phyloP scores from a whole-genome alignment of 2,888 invertebrate species.

The Aplocera efformata region DNA sequence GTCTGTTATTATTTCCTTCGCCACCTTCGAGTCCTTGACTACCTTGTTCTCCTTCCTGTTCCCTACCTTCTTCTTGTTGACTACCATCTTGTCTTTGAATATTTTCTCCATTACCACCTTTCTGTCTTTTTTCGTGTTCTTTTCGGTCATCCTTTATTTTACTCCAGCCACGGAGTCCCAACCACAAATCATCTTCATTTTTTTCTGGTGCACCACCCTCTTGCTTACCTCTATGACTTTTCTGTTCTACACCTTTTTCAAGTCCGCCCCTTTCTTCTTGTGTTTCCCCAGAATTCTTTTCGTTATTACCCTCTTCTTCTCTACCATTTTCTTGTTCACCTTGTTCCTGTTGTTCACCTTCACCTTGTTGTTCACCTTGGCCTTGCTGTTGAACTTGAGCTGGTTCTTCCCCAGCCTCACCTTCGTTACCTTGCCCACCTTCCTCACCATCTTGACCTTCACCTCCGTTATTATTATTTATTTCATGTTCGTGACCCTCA shows the following conservation, averaged over 20 bases:
- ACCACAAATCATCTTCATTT: constrained; percentile 8
- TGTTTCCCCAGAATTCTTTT: constrained; percentile 9
- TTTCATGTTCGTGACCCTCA: constrained; percentile 2
- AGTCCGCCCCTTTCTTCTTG: not conserved
- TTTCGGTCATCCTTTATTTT: not conserved
- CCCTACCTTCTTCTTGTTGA: not conserved
- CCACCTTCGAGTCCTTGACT: not conserved
- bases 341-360: constrained; percentile 8
- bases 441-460: not conserved
- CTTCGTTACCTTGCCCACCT: constrained; percentile 5
- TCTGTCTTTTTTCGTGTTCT: not conserved
- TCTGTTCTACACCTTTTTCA: no score
- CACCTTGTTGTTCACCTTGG: constrained; percentile 5
- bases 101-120: not conserved
- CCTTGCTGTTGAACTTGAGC: constrained; percentile 5
- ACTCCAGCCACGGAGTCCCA: constrained; percentile 11
- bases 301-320: not conserved
- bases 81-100: not conserved
- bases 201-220: not conserved
- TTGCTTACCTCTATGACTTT: no score
- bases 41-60: not conserved
- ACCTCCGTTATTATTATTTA: constrained; percentile 2
- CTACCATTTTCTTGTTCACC: not conserved
- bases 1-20: not conserved
- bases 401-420: constrained; percentile 6